Evolutionary conservation across 2,113 vertebrate genomes (phyloP), one percentile per base, ranked within the genome.

Genomic region (Hyla sarda): DNA sequence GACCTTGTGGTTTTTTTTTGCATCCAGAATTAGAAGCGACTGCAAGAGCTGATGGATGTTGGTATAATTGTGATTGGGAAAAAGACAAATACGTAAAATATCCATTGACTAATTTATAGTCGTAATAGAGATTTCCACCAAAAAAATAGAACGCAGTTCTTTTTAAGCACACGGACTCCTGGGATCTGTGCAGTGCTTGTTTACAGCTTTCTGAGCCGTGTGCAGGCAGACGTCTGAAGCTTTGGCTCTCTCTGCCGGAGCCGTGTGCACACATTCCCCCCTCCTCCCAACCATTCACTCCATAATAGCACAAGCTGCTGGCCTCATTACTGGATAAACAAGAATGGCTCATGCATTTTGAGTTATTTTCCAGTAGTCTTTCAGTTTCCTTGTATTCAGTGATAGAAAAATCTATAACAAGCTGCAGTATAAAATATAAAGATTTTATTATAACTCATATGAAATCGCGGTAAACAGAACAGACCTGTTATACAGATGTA

Each of bases 151-250:
- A 37, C 32, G 7, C 32, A 11, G 67, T 41, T 6, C 23, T 23
- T 19, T 9, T 23, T 37, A 21, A 16, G 2, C 3, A 23, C 45
- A 9, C 9, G 17, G 32, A 17, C 28, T 37, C 7, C 75, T 77
- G 75, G 75, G n/a, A 54, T 12, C 28, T 28, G 52, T 37, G 48
- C 76, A 14, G 76, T 1, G 16, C 32, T 60, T 58, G 77, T 79
- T 79, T 45, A 60, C 28, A 8, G 34, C 32, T 62, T 25, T 32
- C 54, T 80, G 54, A 54, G 77, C 77, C 54, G 77, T 80, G 77
- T 80, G 77, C 77, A 80, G 54, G 62, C 19, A 19, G 8, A 41
- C 41, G 41, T 21, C 23, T 12, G 30, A 41, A 17, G 21, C 52
- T 41, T 62, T 37, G 32, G 34, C 77, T 62, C 54, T 80, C 54